Percentiles rank a stretch among this genome's conserved stretches.
These are phyloP conservation scores for Meteorus cinctellus DNA, from an alignment of 2,888 invertebrate species.

Conservation along the genomic window DNA sequence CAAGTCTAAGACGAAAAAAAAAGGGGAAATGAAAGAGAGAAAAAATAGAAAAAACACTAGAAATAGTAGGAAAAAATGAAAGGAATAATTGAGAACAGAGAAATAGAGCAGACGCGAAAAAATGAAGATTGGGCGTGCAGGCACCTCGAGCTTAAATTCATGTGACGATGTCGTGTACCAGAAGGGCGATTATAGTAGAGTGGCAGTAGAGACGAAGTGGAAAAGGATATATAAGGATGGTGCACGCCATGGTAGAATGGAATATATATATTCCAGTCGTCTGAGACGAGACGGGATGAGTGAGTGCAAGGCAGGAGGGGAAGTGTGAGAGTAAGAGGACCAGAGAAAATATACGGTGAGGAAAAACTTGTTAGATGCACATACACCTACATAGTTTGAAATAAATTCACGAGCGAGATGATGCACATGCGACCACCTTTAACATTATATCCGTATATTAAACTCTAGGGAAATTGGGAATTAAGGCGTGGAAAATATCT, in stretches of 20 bases:
- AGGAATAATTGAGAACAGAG: background rate
- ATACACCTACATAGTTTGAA: background rate
- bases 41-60: constrained; percentile 17
- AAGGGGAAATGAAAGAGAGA: constrained; percentile 6
- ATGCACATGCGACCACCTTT: constrained; percentile 26
- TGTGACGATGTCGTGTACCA: constrained; percentile 12
- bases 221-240: constrained; percentile 6
- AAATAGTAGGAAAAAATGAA: constrained; percentile 10
- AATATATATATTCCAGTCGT: constrained; percentile 5
- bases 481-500: background rate
- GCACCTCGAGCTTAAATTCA: constrained; percentile 22
- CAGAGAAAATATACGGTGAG: background rate
- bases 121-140: constrained; percentile 15
- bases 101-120: constrained; percentile 14
- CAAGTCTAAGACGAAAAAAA: background rate
- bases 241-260: background rate
- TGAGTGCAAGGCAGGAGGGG: background rate
- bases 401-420: constrained; percentile 20
- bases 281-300: constrained; percentile 1
- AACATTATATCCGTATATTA: constrained; percentile 2
- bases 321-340: background rate
- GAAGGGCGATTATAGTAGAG: background rate
- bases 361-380: constrained; percentile 22
- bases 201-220: constrained; percentile 6
- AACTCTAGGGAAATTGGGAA: background rate